A percentile compares a stretch with the other conserved stretches of the same genome.
Conservation (phyloP, 2,113 vertebrate genomes). For the Tringa solitaria region DNA sequence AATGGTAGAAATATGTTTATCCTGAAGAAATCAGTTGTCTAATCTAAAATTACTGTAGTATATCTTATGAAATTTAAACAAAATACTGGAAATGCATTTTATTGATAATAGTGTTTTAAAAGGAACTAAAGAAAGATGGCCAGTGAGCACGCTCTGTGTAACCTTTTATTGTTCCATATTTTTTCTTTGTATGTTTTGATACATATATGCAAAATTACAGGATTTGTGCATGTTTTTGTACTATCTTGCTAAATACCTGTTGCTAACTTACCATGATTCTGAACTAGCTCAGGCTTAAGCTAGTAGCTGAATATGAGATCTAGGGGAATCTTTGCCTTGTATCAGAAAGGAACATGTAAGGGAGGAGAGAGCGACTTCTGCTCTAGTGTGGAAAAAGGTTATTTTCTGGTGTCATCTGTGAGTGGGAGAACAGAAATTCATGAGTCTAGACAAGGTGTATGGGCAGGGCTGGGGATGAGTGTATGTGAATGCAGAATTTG, state of each 20-base stretch:
- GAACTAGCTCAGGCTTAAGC: not conserved
- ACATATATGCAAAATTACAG: not conserved
- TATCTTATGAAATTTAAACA: not conserved
- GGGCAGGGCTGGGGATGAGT: not conserved
- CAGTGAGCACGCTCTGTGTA: not conserved
- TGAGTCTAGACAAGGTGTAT: not conserved
- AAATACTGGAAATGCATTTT: not conserved
- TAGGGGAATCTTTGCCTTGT: not conserved
- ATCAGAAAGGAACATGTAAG: not conserved
- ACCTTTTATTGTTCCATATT: not conserved
- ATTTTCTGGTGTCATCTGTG: not conserved
- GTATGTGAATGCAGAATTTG: not conserved
- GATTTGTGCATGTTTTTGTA: not conserved
- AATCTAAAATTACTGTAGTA: not conserved
- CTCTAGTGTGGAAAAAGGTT: not conserved
- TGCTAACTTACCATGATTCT: not conserved
- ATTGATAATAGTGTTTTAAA: not conserved
- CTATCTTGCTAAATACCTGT: not conserved
- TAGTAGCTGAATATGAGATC: not conserved
- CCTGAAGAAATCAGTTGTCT: not conserved
- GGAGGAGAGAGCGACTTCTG: not conserved
- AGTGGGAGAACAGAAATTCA: not conserved
- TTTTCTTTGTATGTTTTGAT: not conserved
- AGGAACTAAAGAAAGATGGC: not conserved
- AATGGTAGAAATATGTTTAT: not conserved